These are phyloP conservation scores for Pristis pectinata DNA, from an alignment of 2,797 vertebrate genomes.

Conservation along the genomic window DNA sequence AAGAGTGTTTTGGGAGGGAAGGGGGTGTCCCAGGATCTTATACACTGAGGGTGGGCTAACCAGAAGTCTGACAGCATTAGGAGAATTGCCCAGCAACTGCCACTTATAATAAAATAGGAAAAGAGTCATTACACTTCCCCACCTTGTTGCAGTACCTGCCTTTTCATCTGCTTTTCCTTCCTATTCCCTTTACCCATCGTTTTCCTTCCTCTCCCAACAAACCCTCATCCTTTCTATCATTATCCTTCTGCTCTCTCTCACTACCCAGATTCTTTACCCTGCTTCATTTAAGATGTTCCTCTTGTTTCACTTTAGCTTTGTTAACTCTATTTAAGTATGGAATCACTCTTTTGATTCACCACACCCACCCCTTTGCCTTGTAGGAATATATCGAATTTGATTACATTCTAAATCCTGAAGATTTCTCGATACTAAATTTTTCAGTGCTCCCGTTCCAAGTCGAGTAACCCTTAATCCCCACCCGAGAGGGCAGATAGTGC, in stretches of 20 bases:
- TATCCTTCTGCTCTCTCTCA: background rate
- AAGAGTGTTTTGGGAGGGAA: background rate
- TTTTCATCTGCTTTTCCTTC: background rate
- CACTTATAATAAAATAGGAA: background rate
- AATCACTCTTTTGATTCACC: background rate
- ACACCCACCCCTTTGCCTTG: background rate
- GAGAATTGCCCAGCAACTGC: background rate
- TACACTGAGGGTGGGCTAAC: background rate
- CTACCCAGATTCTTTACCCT: background rate
- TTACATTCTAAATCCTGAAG: background rate
- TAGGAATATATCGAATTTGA: background rate
- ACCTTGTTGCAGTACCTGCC: background rate
- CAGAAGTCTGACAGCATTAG: slow-evolving; percentile 30
- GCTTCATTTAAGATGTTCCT: background rate
- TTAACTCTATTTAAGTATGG: background rate
- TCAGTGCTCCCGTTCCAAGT: background rate
- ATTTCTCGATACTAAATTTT: background rate
- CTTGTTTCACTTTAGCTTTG: background rate
- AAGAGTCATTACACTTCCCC: background rate
- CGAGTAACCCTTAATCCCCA: background rate
- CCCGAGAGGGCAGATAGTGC: background rate
- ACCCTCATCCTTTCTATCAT: background rate
- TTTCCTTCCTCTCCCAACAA: background rate
- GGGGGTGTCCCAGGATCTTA: background rate
- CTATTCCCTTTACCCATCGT: background rate